These are phyloP conservation scores for Heliopora coerulea DNA, from an alignment of 92 coral and sea anemone genomes.

Conservation along the genomic window DNA sequence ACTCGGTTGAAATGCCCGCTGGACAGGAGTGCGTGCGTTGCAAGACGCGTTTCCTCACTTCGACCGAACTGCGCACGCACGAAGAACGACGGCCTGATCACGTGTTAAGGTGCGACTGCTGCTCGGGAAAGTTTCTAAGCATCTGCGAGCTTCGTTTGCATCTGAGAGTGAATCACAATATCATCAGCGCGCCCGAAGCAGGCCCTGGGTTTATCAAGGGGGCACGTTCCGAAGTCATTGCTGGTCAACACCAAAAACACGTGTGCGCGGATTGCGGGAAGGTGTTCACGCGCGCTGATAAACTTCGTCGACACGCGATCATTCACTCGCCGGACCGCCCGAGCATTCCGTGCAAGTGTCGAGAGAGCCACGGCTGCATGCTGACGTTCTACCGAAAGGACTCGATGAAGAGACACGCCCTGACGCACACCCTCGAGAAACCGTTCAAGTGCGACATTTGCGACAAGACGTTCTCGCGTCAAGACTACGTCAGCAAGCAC, in stretches of 20 bases:
- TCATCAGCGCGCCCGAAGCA: not conserved
- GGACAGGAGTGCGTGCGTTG: conserved; percentile 23
- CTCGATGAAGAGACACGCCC: conserved; percentile 39
- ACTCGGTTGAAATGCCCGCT: not conserved
- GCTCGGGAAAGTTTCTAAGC: conserved; percentile 18
- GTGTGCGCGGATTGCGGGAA: conserved; percentile 30
- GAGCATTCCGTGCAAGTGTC: conserved; percentile 30
- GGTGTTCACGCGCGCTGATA: conserved; percentile 36
- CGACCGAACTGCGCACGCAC: conserved; percentile 18
- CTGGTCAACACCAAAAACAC: conserved; percentile 11
- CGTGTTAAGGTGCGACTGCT: conserved; percentile 14
- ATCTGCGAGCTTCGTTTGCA: conserved; percentile 24
- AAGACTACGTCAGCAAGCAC: conserved; percentile 31
- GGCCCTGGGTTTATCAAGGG: not conserved
- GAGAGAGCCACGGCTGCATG: conserved; percentile 34
- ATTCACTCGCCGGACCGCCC: conserved; percentile 40
- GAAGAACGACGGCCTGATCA: conserved; percentile 32
- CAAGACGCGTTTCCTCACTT: not conserved
- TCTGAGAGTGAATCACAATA: not conserved
- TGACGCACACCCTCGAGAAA: conserved; percentile 24
- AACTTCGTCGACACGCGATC: conserved; percentile 27
- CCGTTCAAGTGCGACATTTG: conserved; percentile 29
- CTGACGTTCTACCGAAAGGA: conserved; percentile 31
- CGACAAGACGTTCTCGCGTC: conserved; percentile 34
- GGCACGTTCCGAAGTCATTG: not conserved